phyloP scores from a whole-genome alignment of 2,113 vertebrate genomes.

The Dermatemys mawii region DNA sequence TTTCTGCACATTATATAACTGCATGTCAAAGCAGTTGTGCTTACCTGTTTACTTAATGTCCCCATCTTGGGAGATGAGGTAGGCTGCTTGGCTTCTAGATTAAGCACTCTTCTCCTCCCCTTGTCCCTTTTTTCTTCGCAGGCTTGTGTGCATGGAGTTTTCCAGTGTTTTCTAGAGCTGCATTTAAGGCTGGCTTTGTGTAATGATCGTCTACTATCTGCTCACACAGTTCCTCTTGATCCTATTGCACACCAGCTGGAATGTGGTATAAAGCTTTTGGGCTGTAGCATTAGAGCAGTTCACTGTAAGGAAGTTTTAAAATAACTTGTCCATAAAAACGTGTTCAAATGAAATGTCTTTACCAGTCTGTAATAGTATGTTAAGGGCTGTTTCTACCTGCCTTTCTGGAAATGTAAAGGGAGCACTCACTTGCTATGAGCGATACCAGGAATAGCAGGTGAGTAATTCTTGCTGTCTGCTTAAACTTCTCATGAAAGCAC shows the following conservation, averaged over 20 bases:
- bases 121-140: neutral
- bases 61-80: neutral
- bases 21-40: neutral
- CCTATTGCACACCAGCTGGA: neutral
- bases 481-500: neutral
- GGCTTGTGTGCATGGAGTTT: neutral
- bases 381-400: neutral
- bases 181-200: neutral
- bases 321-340: neutral
- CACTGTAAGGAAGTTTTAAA: neutral
- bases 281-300: neutral
- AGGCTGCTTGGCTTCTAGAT: fast-evolving
- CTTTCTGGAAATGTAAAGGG: fast-evolving
- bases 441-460: neutral
- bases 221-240: neutral
- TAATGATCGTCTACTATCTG: neutral
- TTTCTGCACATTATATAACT: neutral
- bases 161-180: neutral
- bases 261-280: neutral
- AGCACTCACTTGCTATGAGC: fast-evolving
- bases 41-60: neutral
- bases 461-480: neutral
- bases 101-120: slow-evolving; percentile 26
- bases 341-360: neutral
- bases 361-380: neutral